Evolutionary conservation across 2,113 vertebrate species (phyloP).

Genomic region (Gymnarchus niloticus): DNA sequence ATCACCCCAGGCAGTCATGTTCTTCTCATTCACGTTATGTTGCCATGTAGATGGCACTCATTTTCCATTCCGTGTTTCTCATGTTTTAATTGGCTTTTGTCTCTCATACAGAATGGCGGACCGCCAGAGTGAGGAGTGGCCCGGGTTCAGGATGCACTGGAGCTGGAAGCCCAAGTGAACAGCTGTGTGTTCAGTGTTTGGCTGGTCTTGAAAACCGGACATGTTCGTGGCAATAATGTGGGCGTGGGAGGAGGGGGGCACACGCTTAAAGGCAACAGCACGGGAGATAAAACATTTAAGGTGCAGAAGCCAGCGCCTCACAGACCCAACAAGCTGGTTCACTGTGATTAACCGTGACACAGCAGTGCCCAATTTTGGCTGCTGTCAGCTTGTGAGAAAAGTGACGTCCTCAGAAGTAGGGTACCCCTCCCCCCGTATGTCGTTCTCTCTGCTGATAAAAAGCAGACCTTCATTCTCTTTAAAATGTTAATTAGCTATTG

Average conservation of each 20-base stretch:
- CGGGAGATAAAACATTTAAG: constrained; percentile 21
- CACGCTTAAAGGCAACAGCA: constrained; percentile 21
- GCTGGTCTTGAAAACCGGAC: constrained; percentile 21
- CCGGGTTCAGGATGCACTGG: not conserved
- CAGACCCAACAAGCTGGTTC: not conserved
- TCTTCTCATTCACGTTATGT: not conserved
- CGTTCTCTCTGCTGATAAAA: constrained; percentile 12
- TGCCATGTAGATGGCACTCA: not conserved
- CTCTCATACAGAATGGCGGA: constrained; percentile 9
- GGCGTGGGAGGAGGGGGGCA: not conserved
- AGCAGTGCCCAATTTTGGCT: not conserved
- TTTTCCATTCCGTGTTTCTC: not conserved
- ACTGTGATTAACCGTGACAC: constrained; percentile 9
- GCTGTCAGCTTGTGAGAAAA: constrained; percentile 5
- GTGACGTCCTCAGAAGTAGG: not conserved
- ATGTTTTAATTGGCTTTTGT: constrained; percentile 9
- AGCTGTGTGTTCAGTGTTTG: constrained; percentile 8
- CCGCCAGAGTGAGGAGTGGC: not conserved
- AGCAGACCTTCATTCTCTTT: not conserved
- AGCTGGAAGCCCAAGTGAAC: not conserved
- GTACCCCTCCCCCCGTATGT: not conserved
- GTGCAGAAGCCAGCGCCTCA: constrained; percentile 8
- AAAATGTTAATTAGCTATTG: constrained; percentile 18
- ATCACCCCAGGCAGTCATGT: not conserved
- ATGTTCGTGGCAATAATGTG: not conserved